Base-by-base conservation (phyloP, 2,113 vertebrate genomes). In the Otus sunia region DNA sequence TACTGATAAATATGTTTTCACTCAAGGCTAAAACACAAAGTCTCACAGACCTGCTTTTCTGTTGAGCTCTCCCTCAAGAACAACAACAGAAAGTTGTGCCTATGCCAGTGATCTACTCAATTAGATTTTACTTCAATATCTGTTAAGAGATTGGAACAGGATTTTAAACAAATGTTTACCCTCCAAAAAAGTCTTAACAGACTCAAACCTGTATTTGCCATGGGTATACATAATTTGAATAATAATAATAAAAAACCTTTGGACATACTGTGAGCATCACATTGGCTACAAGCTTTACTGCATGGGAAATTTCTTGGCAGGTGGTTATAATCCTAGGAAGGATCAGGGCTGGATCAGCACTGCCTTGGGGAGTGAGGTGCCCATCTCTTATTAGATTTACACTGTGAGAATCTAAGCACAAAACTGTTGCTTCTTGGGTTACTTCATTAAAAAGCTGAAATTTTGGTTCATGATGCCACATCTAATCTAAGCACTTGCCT, bases 101-200 rank as follows among this genome's bases (percentile, higher is more conserved):
- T 71, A 39, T 2, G 63, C 50, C 93, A 96, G 87, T 62, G 49
- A 95, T 76, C 85, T 91, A 87, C 69, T 82, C 91, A 90, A 93
- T 97, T 95, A 96, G 81, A 86, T 94, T 96, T 96, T 82, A 94
- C 56, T 94, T 96, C 94, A 88, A 23, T 89, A 96, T 36, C 62
- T 83, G 94, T 94, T 93, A 96, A 92, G 89, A 95, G 94, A 96
- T 90, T 96, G 91, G 81, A 95, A 85, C 63, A 97, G 87, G 89
- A 91, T 92, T 94, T 95, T 87, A 74, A 88, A 92, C 37, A 87
- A 96, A 95, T 34, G 26, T 80, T 93, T 90, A 83, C 50, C 13
- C 32, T 3, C 1, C 11, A 32, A 79, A 92, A 94, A 71, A 89
- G 39, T 58, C 69, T 85, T 91, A 90, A 77, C 80, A 92, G 87